These are phyloP conservation scores for Phenacoccus solenopsis DNA, from an alignment of 1,140 invertebrate genomes.

Conservation along the genomic window DNA sequence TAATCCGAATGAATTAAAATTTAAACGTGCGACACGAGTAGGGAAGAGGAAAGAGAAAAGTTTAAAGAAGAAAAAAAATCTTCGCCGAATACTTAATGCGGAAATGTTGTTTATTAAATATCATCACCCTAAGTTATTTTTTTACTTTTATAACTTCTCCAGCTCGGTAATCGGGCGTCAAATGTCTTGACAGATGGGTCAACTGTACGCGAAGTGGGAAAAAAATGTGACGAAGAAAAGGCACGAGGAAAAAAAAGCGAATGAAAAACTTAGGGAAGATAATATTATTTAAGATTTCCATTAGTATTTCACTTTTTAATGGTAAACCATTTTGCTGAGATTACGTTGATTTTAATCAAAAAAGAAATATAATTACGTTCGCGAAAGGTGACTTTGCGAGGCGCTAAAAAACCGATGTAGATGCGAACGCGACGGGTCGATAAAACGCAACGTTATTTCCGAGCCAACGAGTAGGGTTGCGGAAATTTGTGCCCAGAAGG, in stretches of 20 bases:
- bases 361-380: too few relatives aligned
- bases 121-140: neutral
- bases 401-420: neutral
- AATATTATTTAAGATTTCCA: neutral
- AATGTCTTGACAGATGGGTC: neutral
- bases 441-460: neutral
- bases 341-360: too few relatives aligned
- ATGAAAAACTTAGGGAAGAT: neutral
- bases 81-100: neutral
- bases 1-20: neutral
- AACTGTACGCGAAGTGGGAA: too few relatives aligned
- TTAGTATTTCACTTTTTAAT: neutral
- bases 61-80: neutral
- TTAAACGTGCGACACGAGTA: neutral
- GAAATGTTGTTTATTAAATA: slow-evolving; percentile 3
- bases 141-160: neutral
- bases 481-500: neutral
- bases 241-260: neutral
- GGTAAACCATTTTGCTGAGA: neutral
- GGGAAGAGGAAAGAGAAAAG: neutral
- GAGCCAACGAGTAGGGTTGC: neutral
- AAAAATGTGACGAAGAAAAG: too few relatives aligned
- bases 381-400: too few relatives aligned
- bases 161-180: neutral
- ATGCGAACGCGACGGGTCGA: neutral